Evolutionary conservation across 2,888 invertebrate genomes (phyloP).

Genomic region (Therioaphis trifolii): DNA sequence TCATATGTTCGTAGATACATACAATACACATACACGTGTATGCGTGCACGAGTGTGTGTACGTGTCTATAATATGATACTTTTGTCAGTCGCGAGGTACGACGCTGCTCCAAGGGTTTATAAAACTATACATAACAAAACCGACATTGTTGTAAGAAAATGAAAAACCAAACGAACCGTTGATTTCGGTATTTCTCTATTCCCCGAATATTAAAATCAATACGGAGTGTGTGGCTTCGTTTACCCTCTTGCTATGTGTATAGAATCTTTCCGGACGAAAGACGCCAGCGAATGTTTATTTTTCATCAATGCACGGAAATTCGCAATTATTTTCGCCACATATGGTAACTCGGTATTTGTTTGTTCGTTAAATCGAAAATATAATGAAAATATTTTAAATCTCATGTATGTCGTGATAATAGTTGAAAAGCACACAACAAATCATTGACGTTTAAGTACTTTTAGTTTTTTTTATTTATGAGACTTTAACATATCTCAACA

Average conservation of each 20-base stretch:
- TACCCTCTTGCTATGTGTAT: not conserved
- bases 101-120: not conserved
- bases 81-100: not conserved
- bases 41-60: not conserved
- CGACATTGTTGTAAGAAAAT: not conserved
- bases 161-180: slow-evolving; percentile 32
- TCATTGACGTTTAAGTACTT: no score
- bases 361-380: no score
- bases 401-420: no score
- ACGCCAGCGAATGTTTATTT: slow-evolving; percentile 30
- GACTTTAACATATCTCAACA: no score
- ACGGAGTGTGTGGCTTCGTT: slow-evolving; percentile 5
- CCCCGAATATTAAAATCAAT: slow-evolving; percentile 50
- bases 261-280: slow-evolving; percentile 12
- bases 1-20: no score
- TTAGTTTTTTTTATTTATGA: no score
- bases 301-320: slow-evolving; percentile 40
- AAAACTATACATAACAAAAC: not conserved
- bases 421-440: no score
- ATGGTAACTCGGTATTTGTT: not conserved
- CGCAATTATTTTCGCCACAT: slow-evolving; percentile 20
- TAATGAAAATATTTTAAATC: no score
- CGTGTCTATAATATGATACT: not conserved
- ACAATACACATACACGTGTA: not conserved
- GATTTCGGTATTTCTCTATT: slow-evolving; percentile 23